Base-by-base conservation (phyloP, 2,888 invertebrate genomes). In the Epirrhoe tristata region DNA sequence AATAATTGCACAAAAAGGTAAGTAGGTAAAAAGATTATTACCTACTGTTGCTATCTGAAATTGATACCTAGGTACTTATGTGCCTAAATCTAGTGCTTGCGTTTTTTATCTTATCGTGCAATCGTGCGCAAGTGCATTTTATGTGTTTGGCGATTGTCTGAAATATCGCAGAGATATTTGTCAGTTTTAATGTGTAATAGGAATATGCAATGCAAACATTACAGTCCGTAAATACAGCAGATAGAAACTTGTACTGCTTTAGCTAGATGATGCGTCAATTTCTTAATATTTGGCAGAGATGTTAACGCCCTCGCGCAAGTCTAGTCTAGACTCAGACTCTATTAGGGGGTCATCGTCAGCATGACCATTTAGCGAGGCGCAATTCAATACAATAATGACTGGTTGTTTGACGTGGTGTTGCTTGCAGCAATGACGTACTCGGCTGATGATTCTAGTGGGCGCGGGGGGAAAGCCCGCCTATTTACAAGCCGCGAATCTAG, bases 401-500 rank as follows among this genome's bases (percentile, higher is more conserved):
- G 71, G 69, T 73, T 63, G 71, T 76, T 73, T 73, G 63, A 75
- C 60, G 56, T 46, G 39, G 24, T 54, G 57, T 50, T 60, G 57
- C 53, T 68, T 73, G 76, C 74, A 79, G 75, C 77, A 77, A 77
- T 81, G 79, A 83, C 78, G 77, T 77, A 77, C 72, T 60, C 68
- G 74, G 64, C 72, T 66, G 69, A 78, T 77, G 72, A 79, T 82
- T 77, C 58, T 67, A 82, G 83, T 77, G 77, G 76, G 73, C 70
- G 70, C 63, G 72, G 73, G 82, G 85, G 85, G 84, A 85, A 88
- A 89, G 84, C 86, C 88, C 85, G 81, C 82, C 84, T 85, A 81
- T 89, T 86, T 86, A 82, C 77, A 80, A 79, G 77, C 78, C 81
- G 85, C 86, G 85, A 87, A 87, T 88, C 87, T 88, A 90, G 87